Percentiles rank a stretch among this genome's conserved stretches.
Conservation (phyloP, 2,113 vertebrate genomes). For the Conger conger region DNA sequence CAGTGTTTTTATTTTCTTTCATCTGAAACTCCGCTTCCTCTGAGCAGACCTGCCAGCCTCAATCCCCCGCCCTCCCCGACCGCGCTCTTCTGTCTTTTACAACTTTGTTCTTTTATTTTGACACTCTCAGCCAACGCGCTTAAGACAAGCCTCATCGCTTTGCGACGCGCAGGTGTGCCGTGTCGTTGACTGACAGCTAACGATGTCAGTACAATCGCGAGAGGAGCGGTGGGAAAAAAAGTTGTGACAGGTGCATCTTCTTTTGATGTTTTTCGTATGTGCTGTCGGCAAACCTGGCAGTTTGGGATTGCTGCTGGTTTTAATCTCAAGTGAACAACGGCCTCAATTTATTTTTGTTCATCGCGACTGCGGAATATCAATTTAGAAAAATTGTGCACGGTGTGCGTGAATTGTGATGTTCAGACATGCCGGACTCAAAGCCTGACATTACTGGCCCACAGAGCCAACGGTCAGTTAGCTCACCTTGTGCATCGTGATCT, state of each 20-base stretch:
- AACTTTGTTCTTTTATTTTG: neutral
- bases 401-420: neutral
- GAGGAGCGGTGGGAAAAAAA: neutral
- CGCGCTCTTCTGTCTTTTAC: neutral
- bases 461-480: too few relatives aligned
- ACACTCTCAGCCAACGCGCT: neutral
- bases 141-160: neutral
- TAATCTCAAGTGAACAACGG: neutral
- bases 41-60: neutral
- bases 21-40: neutral
- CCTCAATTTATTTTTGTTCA: neutral
- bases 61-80: too few relatives aligned
- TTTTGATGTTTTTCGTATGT: neutral
- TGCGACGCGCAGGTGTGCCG: neutral
- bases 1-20: neutral
- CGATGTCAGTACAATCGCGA: neutral
- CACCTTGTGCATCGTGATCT: too few relatives aligned
- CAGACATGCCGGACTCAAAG: neutral
- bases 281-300: neutral
- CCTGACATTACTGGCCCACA: too few relatives aligned
- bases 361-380: neutral
- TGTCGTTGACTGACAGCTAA: neutral
- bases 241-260: neutral
- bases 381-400: neutral
- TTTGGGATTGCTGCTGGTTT: neutral